Base-by-base conservation (phyloP, 1,140 invertebrate genomes). In the Lordiphosa stackelbergi region DNA sequence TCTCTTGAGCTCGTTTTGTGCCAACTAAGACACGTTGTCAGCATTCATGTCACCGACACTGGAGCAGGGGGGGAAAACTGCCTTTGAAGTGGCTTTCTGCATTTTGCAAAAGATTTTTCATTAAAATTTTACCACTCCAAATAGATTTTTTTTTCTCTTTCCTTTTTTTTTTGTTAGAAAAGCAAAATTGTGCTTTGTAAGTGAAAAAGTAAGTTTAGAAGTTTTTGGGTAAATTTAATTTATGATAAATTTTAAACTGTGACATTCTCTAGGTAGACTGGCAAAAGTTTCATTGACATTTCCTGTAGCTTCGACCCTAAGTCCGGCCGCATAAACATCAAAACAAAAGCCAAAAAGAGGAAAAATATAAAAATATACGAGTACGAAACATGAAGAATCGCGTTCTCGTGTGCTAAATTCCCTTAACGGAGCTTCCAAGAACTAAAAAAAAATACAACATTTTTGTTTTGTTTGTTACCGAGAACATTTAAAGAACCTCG, bases 1-100 rank as follows among this genome's bases (percentile, higher is more conserved):
- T 64, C 55, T 77, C 68, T 75, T 72, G 60, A 70, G 71, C 77
- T 83, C 72, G 72, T 83, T 83, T 83, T 83, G 73, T 83, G 77
- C 78, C 77, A 83, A 83, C 77, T 83, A 83, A 83, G 77, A 83
- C 77, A 83, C 77, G 77, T 83, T 83, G 77, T 83, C 77, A 83
- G 77, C 77, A 83, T 83, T 83, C 77, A 83, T 83, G 77, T 83
- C 77, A 83, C 64, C 54, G 53, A 53, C 43, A 40, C 52, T 41
- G 40, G 28, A 31, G 16, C 11, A n/a, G n/a, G 45, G 31, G 5
- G 43, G 43, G 8, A 46, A 46, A 34, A 46, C 24, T 34, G 43
- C 63, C 56, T 60, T 71, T 74, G 53, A 74, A 81, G 75, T 83
- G 72, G 56, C 62, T 71, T 68, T 57, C 16, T 69, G 58, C 66